A percentile compares a stretch with the other conserved stretches of the same genome.
These are phyloP conservation scores for Tenthredo notha DNA, from an alignment of 2,888 invertebrate genomes.

Conservation along the genomic window DNA sequence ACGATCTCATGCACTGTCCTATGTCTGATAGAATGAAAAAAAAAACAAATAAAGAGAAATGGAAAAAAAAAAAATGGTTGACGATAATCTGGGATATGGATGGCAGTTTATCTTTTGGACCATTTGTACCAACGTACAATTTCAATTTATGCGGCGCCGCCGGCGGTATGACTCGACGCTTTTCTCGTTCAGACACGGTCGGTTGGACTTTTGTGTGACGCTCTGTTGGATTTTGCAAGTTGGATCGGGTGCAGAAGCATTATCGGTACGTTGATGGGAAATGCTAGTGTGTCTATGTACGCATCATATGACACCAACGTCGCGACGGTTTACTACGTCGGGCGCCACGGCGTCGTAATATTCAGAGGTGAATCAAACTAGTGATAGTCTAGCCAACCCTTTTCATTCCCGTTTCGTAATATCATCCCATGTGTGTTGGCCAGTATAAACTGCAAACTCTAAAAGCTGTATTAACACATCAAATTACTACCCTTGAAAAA, in stretches of 20 bases:
- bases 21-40: not conserved
- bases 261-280: slow-evolving; percentile 46
- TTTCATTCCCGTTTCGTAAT: not conserved
- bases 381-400: slow-evolving; percentile 36
- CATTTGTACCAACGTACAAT: slow-evolving; percentile 43
- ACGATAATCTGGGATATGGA: slow-evolving; percentile 39
- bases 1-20: not conserved
- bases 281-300: slow-evolving; percentile 5
- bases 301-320: slow-evolving; percentile 31
- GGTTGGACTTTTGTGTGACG: slow-evolving; percentile 42
- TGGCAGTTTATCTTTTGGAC: slow-evolving; percentile 46
- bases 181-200: slow-evolving; percentile 49
- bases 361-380: slow-evolving; percentile 34
- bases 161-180: slow-evolving; percentile 50
- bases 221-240: slow-evolving; percentile 49
- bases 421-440: not conserved
- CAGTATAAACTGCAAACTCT: not conserved
- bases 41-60: not conserved
- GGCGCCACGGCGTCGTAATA: slow-evolving; percentile 62
- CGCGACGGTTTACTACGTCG: slow-evolving; percentile 69
- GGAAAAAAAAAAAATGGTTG: not conserved
- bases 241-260: slow-evolving; percentile 20
- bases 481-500: not conserved
- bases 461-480: not conserved
- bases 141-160: slow-evolving; percentile 48